Base-by-base conservation (phyloP, 2,113 vertebrate genomes). In the Rhagologus leucostigma region DNA sequence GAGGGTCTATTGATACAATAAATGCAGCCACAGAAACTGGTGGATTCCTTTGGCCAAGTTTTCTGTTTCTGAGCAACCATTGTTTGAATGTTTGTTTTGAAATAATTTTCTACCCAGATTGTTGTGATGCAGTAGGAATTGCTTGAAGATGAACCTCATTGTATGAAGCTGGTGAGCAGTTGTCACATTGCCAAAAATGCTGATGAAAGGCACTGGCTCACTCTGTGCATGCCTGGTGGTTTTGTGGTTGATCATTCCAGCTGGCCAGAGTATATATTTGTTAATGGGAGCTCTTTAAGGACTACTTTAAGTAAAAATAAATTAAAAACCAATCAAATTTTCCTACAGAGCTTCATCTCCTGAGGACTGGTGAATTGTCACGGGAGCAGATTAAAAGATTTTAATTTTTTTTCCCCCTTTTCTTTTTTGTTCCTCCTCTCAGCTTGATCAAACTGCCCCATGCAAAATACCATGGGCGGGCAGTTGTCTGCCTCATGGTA, bases 111-210 rank as follows among this genome's bases (percentile, higher is more conserved):
- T 5, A 26, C 46, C 37, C 46, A 32, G 53, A 53, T 67, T 37
- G 32, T n/a, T 93, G 41, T 89, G 88, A 41, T 2, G 37, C 49
- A 78, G 50, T 35, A 68, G 10, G 62, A 64, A 49, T 81, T 76
- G 39, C 68, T 90, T n/a, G 60, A 37, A 96, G 86, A 32, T 71
- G 37, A 81, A 93, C 42, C 59, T 70, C 8, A 5, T 39, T 59
- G n/a, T 21, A 7, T 35, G 32, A 85, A 49, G 42, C 19, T 67
- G 44, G 21, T 74, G 9, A 35, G 29, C 16, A 8, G 37, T 9
- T 4, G 2, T 15, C 1, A 3, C 1, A 0, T 35, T 33, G 52
- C 68, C 60, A 86, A 46, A 80, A 89, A 10, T 1, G 3, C 27
- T 64, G 68, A 76, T 9, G 33, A 52, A 68, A 70, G 29, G 22